Base-by-base conservation (phyloP, 2,888 invertebrate species). In the Eretmocerus hayati region DNA sequence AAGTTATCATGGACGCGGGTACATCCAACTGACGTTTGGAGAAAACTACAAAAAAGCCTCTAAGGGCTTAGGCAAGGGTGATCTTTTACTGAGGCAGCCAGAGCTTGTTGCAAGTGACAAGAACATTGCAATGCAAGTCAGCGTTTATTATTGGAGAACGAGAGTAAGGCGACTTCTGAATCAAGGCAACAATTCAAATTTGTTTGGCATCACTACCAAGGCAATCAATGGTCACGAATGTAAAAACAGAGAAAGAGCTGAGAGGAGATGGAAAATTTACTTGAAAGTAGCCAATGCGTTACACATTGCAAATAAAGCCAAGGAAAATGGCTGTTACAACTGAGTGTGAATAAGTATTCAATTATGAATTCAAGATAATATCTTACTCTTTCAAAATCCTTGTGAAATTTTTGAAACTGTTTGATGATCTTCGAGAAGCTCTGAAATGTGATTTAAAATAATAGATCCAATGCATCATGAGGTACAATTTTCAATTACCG, bases 11-110 rank as follows among this genome's bases (percentile, higher is more conserved):
- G 52, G 48, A 4, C 31, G 52, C 1, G 52, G 52, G 3, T 52
- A 30, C 39, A 52, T 52, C 22, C 52, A 48, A 20, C 37, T 52
- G 35, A 48, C 48, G 15, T 52, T 45, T 45, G 52, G 39, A 1
- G 41, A 33, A 2, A 48, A 52, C 13, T 48, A 52, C 40, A 41
- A 44, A 16, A 44, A 30, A 1, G 48, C 46, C 11, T 39, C 46
- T 1, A 5, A 46, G 5, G 48, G 15, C 21, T 37, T 52, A 1
- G 52, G 52, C 9, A 30, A 43, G 39, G 48, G 42, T 4, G 46
- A 48, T 19, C 2, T 15, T 1, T 39, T 52, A 4, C 23, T 52
- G 1, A 13, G n/a, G 8, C 11, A 52, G 8, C 48, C 52, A 1
- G 46, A 52, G n/a, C 11, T 46, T 13, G 52, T 52, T 1, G 52